Base-by-base conservation (phyloP, 2,113 vertebrate species). In the Percopsis transmontana region DNA sequence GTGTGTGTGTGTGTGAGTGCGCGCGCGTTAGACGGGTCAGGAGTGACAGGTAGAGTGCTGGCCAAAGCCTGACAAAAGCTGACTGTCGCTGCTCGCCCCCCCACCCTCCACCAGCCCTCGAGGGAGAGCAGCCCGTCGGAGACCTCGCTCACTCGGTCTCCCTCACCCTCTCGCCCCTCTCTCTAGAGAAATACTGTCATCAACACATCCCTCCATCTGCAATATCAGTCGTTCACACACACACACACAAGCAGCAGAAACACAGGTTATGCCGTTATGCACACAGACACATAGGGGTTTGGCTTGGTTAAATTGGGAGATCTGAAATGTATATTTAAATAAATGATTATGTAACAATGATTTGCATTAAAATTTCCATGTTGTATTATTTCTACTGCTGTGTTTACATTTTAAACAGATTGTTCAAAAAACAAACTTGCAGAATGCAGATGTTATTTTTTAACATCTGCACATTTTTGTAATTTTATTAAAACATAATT, bases 71-170 rank as follows among this genome's bases (percentile, higher is more conserved):
- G 82, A 87, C 78, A 21, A 70, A 76, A 85, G 3, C 27, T 75
- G 80, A 77, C 44, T 11, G 44, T 73, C 78, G 73, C 66, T 79
- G 61, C 77, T 75, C 23, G 72, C 84, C 77, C 81, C 66, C 68
- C 74, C 58, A 64, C 73, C 74, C 38, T 55, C 78, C 74, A 62
- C 50, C 64, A 56, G 76, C 76, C 83, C 85, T 44, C 21, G 2
- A 77, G 87, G 71, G 67, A 77, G 83, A 86, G 75, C 80, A 81
- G 80, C 33, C 66, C 38, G 81, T 83, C 86, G 87, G 44, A 59
- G 0, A 66, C 70, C 23, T 58, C 84, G 70, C 79, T 79, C 85
- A 83, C 82, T 64, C 82, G 70, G 7, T 72, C 79, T 53, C 68
- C 83, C 83, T 89, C 81, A 71, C 88, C 68, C 39, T 74, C 73